These are phyloP conservation scores for Halocynthia roretzi DNA, from an alignment of 23 tunicate genomes.

Conservation along the genomic window DNA sequence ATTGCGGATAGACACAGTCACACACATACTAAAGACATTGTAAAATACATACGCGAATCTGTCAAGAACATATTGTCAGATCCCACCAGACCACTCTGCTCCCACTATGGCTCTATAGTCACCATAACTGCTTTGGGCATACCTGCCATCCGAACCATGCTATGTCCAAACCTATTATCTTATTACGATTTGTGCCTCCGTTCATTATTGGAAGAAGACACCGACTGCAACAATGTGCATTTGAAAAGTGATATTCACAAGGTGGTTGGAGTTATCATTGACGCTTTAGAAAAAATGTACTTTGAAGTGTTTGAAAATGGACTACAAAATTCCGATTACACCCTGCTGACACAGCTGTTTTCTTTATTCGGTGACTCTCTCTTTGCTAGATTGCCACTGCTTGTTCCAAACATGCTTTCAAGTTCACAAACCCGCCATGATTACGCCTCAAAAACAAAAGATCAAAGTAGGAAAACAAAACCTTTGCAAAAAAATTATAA, in stretches of 20 bases:
- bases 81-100: constrained; percentile 62
- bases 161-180: constrained; percentile 30
- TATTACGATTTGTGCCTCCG: constrained; percentile 22
- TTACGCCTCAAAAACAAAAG: too few relatives aligned
- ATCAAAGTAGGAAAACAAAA: too few relatives aligned
- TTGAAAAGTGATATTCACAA: constrained; percentile 64
- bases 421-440: too few relatives aligned
- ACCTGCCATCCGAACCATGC: constrained; percentile 5
- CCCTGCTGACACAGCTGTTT: too few relatives aligned
- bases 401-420: too few relatives aligned
- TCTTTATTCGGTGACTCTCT: too few relatives aligned
- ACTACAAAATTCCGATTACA: too few relatives aligned
- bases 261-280: constrained; percentile 50
- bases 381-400: too few relatives aligned
- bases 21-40: constrained; percentile 9
- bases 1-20: constrained; percentile 30
- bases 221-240: constrained; percentile 14
- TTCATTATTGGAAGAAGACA: constrained; percentile 41
- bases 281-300: constrained; percentile 12
- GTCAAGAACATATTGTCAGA: constrained; percentile 36
- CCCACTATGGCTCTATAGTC: constrained; percentile 81
- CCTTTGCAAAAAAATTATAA: too few relatives aligned
- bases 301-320: too few relatives aligned
- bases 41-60: constrained; percentile 1
- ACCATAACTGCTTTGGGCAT: constrained; percentile 20